Evolutionary conservation across 2,888 invertebrate genomes (phyloP), one percentile per base, ranked within the genome.

Genomic region (Aphrophora alni): DNA sequence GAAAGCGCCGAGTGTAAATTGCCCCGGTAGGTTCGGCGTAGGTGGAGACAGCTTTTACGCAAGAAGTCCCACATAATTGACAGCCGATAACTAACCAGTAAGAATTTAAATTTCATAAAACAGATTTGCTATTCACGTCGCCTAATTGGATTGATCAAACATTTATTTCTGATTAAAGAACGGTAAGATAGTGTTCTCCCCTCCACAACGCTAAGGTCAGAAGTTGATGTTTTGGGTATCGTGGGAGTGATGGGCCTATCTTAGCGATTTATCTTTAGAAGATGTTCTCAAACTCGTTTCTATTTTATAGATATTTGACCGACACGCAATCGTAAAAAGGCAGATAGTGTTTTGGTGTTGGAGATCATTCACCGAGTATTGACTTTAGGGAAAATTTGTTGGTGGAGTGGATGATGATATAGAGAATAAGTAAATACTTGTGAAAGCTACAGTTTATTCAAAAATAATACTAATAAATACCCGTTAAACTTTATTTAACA

Each of bases 51-150:
- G 21, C 59, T 59, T 59, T 59, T 59, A 59, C 59, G 59, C 59
- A 59, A 59, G 4, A 59, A 4, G n/a, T 59, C 59, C 59, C 59
- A 4, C n/a, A 59, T 59, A 59, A 59, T 59, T 59, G 59, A 59
- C 59, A 59, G 59, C 59, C 59, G 59, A 59, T 59, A 59, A 59
- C 59, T 59, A 59, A 59, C 59, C 59, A 59, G 59, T 21, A 59
- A 59, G 59, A 59, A 59, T 59, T 59, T 59, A 59, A 59, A 59
- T 59, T 59, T 59, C 14, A 21, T 59, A 59, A 59, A 59, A 59
- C 59, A 59, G 59, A 59, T 59, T 59, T 59, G 21, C 59, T 59
- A 59, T 59, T 21, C 59, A 59, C n/a, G 59, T 59, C 59, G 59
- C 59, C 59, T 59, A 59, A 59, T 59, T 59, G 59, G 59, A 21